Percentiles rank a stretch among this genome's conserved stretches.
phyloP scores from a whole-genome alignment of 2,888 invertebrate genomes.

The Tenthredo amoena region DNA sequence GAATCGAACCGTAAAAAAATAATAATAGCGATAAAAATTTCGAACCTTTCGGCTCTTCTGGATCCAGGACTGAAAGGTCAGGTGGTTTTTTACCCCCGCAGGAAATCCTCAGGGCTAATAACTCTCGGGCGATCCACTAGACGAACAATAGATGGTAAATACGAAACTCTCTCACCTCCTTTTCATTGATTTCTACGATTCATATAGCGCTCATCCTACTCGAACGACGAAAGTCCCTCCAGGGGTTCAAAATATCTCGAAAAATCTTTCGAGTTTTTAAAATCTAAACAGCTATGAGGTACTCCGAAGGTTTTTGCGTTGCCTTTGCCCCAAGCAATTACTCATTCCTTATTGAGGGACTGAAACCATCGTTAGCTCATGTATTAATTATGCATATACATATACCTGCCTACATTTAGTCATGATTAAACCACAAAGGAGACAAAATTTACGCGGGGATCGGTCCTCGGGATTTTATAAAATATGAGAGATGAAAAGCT shows the following conservation, averaged over 20 bases:
- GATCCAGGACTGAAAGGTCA: neutral
- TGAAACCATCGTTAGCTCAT: neutral
- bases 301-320: neutral
- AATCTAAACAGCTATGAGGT: neutral
- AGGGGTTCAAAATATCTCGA: neutral
- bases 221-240: neutral
- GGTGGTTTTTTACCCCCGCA: neutral
- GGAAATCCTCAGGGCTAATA: neutral
- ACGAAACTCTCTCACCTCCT: slow-evolving; percentile 13
- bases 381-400: neutral
- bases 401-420: neutral
- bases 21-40: neutral
- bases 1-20: neutral
- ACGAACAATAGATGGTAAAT: slow-evolving; percentile 28
- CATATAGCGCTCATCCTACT: neutral
- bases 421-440: neutral
- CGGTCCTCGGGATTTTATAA: neutral
- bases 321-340: neutral
- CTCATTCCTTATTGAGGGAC: neutral
- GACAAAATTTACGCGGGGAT: neutral
- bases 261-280: neutral
- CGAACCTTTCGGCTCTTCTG: neutral
- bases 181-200: slow-evolving; percentile 8
- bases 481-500: neutral
- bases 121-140: slow-evolving; percentile 21